Percentiles rank a stretch among this genome's conserved stretches.
These are phyloP conservation scores for Pemphigus obesinymphae DNA, from an alignment of 1,140 invertebrate genomes.

Conservation along the genomic window DNA sequence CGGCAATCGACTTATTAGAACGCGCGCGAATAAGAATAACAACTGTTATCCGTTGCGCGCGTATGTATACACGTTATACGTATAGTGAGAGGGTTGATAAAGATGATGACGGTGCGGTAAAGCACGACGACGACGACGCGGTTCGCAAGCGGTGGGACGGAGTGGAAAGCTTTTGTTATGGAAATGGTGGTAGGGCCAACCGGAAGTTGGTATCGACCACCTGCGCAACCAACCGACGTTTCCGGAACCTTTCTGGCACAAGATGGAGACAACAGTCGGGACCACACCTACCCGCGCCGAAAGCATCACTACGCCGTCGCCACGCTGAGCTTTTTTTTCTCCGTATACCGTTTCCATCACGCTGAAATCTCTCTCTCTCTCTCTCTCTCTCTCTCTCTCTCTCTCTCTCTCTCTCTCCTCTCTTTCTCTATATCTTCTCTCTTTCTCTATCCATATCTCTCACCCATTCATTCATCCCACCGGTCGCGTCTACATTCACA, in stretches of 20 bases:
- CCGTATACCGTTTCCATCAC: background rate
- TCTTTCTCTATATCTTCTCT: background rate
- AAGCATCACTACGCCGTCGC: constrained; percentile 25
- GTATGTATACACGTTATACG: background rate
- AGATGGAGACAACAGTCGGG: constrained; percentile 29
- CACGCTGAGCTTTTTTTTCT: constrained; percentile 28
- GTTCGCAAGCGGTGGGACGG: background rate
- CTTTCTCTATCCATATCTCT: background rate
- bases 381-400: background rate
- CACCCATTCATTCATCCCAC: background rate
- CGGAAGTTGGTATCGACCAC: constrained; percentile 40
- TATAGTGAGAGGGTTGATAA: no score
- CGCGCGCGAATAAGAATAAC: background rate
- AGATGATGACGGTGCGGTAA: background rate
- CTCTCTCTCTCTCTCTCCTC: background rate
- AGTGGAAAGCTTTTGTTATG: constrained; percentile 35
- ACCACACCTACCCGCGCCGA: constrained; percentile 32
- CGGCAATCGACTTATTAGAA: background rate
- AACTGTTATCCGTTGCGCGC: background rate
- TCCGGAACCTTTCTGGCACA: constrained; percentile 28
- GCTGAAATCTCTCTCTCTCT: background rate
- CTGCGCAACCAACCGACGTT: constrained; percentile 41
- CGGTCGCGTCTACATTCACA: background rate
- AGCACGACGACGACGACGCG: background rate
- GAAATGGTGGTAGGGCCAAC: constrained; percentile 30